Evolutionary conservation across 2,797 vertebrate species (phyloP).

Genomic region (Chiloscyllium punctatum): DNA sequence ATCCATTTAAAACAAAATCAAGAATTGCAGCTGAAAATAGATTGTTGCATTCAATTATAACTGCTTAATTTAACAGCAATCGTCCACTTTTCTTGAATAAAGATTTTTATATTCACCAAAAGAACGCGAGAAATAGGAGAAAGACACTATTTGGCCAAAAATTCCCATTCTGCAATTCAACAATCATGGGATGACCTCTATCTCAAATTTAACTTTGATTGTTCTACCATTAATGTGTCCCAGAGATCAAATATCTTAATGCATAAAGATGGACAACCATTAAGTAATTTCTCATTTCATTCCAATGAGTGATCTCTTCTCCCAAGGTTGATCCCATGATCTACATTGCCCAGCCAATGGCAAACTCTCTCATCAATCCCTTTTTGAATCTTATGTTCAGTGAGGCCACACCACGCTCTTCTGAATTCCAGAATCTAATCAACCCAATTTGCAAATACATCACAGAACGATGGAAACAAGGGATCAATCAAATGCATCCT

Average conservation of each 20-base stretch:
- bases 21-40: background rate
- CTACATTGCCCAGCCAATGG: background rate
- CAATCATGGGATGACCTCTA: no score
- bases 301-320: background rate
- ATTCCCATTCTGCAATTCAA: no score
- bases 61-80: background rate
- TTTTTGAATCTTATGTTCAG: background rate
- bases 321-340: background rate
- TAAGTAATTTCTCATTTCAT: no score
- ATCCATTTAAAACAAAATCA: background rate
- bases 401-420: background rate
- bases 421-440: background rate
- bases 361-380: background rate
- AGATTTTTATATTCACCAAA: background rate
- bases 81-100: background rate
- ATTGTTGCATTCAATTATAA: background rate
- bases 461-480: no score
- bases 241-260: no score
- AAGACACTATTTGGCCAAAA: no score
- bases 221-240: no score
- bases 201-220: no score
- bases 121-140: background rate
- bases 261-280: no score
- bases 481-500: background rate
- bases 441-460: background rate